Conservation (phyloP, 2,797 vertebrate species). For the Balearica regulorum region DNA sequence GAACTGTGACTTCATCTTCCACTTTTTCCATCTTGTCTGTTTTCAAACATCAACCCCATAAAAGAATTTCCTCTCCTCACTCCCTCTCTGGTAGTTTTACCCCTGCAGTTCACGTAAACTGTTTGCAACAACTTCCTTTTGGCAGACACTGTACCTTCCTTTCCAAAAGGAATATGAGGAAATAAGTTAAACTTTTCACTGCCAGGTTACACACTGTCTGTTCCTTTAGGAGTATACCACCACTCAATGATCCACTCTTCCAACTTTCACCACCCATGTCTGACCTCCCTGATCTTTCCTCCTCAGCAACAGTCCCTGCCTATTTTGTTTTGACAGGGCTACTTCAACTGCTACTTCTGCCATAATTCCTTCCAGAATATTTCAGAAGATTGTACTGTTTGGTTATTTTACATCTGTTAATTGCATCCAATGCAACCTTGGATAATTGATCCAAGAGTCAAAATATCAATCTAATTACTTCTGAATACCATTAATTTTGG, state of each 20-base stretch:
- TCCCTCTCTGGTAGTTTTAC: not conserved
- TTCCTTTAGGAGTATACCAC: not conserved
- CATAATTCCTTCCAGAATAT: not conserved
- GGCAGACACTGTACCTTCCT: not conserved
- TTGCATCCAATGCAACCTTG: not conserved
- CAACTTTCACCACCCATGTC: not conserved
- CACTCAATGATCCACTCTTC: not conserved
- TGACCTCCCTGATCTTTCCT: not conserved
- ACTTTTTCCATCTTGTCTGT: not conserved
- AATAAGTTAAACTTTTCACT: not conserved
- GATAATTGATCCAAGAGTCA: not conserved
- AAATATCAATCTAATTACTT: not conserved
- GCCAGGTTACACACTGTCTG: not conserved
- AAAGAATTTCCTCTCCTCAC: not conserved
- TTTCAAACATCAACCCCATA: not conserved
- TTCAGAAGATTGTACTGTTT: not conserved
- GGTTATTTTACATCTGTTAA: not conserved
- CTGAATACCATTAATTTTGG: not conserved
- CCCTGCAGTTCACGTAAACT: not conserved
- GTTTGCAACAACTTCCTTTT: not conserved
- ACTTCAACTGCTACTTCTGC: not conserved
- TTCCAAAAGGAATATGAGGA: not conserved
- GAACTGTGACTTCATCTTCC: not conserved
- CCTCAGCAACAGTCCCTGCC: not conserved
- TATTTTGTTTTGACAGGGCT: not conserved